phyloP scores from a whole-genome alignment of 2,797 vertebrate species.

The Bufotes viridis region DNA sequence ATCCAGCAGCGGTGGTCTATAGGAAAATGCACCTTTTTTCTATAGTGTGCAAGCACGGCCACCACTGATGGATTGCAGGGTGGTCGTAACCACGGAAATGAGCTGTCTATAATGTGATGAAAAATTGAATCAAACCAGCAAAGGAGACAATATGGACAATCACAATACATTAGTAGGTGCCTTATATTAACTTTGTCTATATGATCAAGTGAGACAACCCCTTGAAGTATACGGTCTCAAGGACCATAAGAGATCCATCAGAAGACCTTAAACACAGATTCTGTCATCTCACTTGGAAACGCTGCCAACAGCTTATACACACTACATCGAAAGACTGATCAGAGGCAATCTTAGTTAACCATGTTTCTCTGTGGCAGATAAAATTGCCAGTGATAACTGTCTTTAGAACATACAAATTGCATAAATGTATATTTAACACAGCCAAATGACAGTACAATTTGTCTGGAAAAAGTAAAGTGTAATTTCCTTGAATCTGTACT shows the following conservation, averaged over 20 bases:
- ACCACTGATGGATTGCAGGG: no score
- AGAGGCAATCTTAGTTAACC: not conserved
- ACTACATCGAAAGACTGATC: not conserved
- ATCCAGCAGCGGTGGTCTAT: no score
- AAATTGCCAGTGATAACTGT: not conserved
- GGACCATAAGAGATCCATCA: not conserved
- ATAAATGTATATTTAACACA: slow-evolving; percentile 15
- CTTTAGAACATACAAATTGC: slow-evolving; percentile 1
- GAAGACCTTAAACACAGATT: not conserved
- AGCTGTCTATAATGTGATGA: no score
- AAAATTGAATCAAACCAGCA: no score
- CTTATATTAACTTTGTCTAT: no score
- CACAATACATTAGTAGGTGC: no score
- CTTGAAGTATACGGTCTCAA: not conserved
- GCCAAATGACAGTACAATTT: slow-evolving; percentile 26
- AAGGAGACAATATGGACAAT: no score
- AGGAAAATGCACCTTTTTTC: no score
- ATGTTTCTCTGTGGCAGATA: not conserved
- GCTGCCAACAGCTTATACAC: not conserved
- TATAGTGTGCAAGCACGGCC: no score
- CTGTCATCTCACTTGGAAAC: not conserved
- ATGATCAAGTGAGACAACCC: no score
- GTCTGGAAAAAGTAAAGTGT: not conserved
- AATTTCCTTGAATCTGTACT: slow-evolving; percentile 4
- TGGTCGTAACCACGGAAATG: no score